phyloP scores from a whole-genome alignment of 2,797 vertebrate genomes.

The Rhabdophis nuchalis region DNA sequence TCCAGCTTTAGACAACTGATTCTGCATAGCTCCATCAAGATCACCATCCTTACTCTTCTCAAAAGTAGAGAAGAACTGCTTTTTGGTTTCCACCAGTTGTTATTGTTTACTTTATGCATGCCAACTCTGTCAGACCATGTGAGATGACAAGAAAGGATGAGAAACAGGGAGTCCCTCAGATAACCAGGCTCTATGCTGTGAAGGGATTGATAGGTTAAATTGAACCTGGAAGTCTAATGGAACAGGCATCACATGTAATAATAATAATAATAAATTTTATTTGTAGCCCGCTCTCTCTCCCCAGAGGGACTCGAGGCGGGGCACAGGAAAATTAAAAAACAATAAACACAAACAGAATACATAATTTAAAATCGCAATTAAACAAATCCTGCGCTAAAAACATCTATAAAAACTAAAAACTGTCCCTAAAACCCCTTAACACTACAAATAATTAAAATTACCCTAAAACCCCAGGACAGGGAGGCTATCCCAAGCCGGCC shows the following conservation, averaged over 20 bases:
- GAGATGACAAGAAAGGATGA: background rate
- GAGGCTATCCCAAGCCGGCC: too few species aligned
- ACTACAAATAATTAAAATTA: too few species aligned
- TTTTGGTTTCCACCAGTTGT: background rate
- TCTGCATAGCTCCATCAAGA: background rate
- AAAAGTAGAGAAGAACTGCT: background rate
- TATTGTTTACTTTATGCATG: background rate
- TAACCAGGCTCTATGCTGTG: background rate
- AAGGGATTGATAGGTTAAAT: background rate
- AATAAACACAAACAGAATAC: too few species aligned
- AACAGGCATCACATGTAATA: background rate
- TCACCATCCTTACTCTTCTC: background rate
- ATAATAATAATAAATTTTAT: too few species aligned
- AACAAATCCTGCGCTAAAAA: too few species aligned
- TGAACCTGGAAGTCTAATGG: background rate
- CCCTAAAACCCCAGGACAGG: too few species aligned
- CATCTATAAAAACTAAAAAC: too few species aligned
- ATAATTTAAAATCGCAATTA: too few species aligned
- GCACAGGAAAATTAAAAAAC: too few species aligned
- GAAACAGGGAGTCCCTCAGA: background rate
- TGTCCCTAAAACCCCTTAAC: too few species aligned
- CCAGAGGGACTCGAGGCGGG: too few species aligned
- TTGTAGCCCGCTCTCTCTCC: too few species aligned
- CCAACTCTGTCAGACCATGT: background rate
- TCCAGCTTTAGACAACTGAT: background rate